Base-by-base conservation (phyloP, 2,797 vertebrate species). In the Sebastes kiyomatsui region DNA sequence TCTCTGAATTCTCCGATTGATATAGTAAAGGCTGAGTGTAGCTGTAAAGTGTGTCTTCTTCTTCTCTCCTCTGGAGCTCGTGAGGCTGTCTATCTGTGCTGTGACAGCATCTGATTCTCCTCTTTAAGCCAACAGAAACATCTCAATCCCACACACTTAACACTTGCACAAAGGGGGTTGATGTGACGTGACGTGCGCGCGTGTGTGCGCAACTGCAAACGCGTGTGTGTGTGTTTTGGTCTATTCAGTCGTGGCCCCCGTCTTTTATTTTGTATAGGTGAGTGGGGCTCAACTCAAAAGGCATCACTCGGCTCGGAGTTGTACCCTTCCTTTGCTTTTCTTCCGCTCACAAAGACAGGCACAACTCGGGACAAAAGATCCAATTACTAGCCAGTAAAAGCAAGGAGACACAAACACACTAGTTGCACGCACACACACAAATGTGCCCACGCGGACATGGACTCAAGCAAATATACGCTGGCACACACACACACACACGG, bases 301-400 rank as follows among this genome's bases (percentile, higher is more conserved):
- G 89, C 92, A 90, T 66, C 90, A 93, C 91, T 78, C 81, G 81
- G 86, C 90, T 93, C 66, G 32, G 92, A 93, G 93, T 94, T 93
- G 84, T 92, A 87, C 93, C 91, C 89, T 89, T 91, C 85, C 87
- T 91, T 87, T 89, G 86, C 91, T 89, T 94, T 94, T 90, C 88
- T 94, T 87, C 75, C 2, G 18, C 87, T 86, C 82, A 95, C 91
- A 95, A 94, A 95, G 88, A 88, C 84, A 83, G 90, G 77, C 87
- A 91, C 87, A 93, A 92, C 88, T 90, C 88, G 46, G 91, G 93
- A 95, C 95, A 96, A 96, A 95, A 93, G 93, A 95, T 93, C 90
- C 94, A 95, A 96, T 95, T 95, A 95, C 92, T 74, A 86, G 91
- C 88, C 87, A 90, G 87, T 91, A 88, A 90, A 93, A 89, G 92